Evolutionary conservation across 1,140 invertebrate genomes (phyloP).

Genomic region (Caligus rogercresseyi): DNA sequence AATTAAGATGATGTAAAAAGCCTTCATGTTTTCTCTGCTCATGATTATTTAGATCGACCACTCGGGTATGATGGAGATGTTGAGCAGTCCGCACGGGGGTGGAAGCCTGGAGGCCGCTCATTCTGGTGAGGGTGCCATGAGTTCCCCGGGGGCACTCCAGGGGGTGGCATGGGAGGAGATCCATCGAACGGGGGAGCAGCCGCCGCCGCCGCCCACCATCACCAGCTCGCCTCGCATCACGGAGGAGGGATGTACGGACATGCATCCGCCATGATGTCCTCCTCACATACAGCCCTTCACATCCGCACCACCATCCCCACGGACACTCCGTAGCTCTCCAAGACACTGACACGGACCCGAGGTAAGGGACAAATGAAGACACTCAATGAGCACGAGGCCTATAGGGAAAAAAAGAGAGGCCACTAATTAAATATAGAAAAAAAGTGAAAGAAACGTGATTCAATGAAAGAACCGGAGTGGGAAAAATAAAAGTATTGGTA

Average conservation of each 20-base stretch:
- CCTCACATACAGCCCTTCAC: slow-evolving; percentile 37
- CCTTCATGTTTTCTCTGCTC: too few species aligned
- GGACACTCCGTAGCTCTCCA: slow-evolving; percentile 30
- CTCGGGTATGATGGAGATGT: slow-evolving; percentile 19
- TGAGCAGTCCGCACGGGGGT: slow-evolving; percentile 16
- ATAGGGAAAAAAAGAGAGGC: too few species aligned
- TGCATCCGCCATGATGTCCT: slow-evolving; percentile 21
- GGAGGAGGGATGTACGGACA: slow-evolving; percentile 14
- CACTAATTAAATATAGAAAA: too few species aligned
- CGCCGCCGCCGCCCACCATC: slow-evolving; percentile 33
- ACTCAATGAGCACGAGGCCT: not conserved
- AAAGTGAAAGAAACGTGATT: too few species aligned
- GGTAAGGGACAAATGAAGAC: slow-evolving; percentile 31
- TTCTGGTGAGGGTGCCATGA: not conserved
- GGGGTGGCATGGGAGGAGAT: slow-evolving; percentile 21
- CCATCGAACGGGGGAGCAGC: too few species aligned
- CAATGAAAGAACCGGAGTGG: too few species aligned
- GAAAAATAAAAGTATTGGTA: too few species aligned
- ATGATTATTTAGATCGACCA: slow-evolving; percentile 12
- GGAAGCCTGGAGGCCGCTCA: not conserved
- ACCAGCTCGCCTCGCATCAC: slow-evolving; percentile 21
- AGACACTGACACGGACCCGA: slow-evolving; percentile 81
- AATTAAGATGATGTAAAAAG: too few species aligned
- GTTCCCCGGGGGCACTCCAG: not conserved
- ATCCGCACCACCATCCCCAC: slow-evolving; percentile 37